These are phyloP conservation scores for Podargus strigoides DNA, from an alignment of 2,797 vertebrate species.

Conservation along the genomic window DNA sequence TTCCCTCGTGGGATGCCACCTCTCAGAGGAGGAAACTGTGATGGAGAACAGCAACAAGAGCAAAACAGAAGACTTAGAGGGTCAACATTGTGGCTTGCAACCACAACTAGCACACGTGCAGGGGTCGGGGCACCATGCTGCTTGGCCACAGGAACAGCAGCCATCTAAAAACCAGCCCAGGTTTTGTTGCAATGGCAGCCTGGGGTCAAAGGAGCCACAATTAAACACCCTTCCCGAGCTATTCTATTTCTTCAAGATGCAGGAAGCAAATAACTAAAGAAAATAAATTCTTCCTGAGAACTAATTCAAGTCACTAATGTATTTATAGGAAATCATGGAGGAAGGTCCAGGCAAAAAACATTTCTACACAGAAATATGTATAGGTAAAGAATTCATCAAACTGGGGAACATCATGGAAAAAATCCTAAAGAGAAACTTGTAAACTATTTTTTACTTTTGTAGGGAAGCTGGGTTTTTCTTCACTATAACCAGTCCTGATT, in stretches of 20 bases:
- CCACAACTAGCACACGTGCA: fast-evolving
- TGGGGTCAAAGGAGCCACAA: neutral
- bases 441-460: neutral
- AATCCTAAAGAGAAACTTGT: neutral
- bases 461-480: neutral
- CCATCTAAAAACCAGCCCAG: neutral
- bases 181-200: neutral
- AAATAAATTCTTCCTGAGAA: neutral
- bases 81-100: neutral
- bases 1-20: neutral
- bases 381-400: neutral
- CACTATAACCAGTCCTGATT: neutral
- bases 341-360: neutral
- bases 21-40: neutral
- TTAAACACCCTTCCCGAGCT: neutral
- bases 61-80: neutral
- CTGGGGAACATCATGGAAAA: neutral
- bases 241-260: neutral
- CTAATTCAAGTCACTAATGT: neutral
- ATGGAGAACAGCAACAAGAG: neutral
- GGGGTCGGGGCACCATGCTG: fast-evolving
- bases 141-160: neutral
- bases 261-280: neutral
- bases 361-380: neutral
- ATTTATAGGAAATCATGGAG: neutral